Evolutionary conservation across 2,113 vertebrate genomes (phyloP).

Genomic region (Solea solea): DNA sequence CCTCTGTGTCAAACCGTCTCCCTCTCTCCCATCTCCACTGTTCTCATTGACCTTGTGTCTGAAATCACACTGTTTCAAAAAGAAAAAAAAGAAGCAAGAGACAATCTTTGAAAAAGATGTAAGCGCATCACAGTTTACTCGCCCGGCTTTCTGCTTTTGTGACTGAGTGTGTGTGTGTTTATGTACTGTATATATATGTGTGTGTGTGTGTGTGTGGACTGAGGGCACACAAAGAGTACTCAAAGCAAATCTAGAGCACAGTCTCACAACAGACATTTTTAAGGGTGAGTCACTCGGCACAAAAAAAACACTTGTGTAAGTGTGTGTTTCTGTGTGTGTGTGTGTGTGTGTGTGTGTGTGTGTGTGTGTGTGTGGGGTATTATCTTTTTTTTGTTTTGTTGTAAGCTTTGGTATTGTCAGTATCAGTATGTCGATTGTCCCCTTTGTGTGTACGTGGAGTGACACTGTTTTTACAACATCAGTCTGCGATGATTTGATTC

Average conservation of each 20-base stretch:
- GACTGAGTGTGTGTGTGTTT: conserved; percentile 42
- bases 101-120: conserved; percentile 82
- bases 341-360: conserved; percentile 38
- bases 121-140: conserved; percentile 75
- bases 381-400: conserved; percentile 10
- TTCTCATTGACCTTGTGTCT: neutral
- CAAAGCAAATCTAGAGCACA: conserved; percentile 76
- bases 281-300: conserved; percentile 75
- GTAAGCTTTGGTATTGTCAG: conserved; percentile 43
- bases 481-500: conserved; percentile 64
- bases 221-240: conserved; percentile 62
- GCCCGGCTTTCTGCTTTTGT: conserved; percentile 66
- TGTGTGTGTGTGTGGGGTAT: conserved; percentile 21
- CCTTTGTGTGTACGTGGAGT: conserved; percentile 67
- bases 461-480: conserved; percentile 71
- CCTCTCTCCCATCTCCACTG: conserved; percentile 33
- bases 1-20: conserved; percentile 13
- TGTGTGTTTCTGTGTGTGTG: conserved; percentile 31
- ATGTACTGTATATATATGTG: conserved; percentile 25
- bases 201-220: conserved; percentile 38
- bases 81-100: conserved; percentile 81
- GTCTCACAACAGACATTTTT: conserved; percentile 64
- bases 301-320: conserved; percentile 51
- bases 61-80: conserved; percentile 10
- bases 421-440: conserved; percentile 52